Evolutionary conservation across 2,113 vertebrate species (phyloP), one percentile per base, ranked within the genome.

Genomic region (Sylvilagus bachmani): DNA sequence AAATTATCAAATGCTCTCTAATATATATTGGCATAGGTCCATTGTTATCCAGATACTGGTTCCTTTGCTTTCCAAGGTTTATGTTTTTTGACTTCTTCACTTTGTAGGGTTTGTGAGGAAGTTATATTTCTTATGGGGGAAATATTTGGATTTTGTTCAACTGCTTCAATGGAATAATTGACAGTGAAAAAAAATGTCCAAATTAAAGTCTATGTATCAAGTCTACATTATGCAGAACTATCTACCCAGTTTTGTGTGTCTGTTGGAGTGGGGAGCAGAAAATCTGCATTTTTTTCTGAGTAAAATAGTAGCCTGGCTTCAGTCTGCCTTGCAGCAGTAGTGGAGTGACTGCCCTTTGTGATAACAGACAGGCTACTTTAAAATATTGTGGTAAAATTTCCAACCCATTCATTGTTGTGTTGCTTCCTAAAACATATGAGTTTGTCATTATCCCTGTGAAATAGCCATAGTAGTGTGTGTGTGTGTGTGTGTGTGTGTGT

Each of bases 71-170:
- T 85, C 24, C n/a, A 3, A 51, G 44, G 22, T 1, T 0, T 61
- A 62, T 73, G 16, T 49, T 85, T 97, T 80, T 88, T 9, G 66
- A 64, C 64, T 83, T 49, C 49, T 88, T 73, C 71, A 24, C 17
- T 77, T 82, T 88, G 9, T 49, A 71, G 58, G 10, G 10, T 77
- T 86, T 11, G 83, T 16, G 36, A 24, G 31, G 16, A 96, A 79
- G 4, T 17, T 70, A 36, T 70, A 33, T 38, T 89, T 90, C 58
- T 95, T 49, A 64, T 31, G 11, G 14, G 19, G 25, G 6, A 0
- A 73, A 64, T 67, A 53, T 31, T 38, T 67, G 67, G 51, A 44
- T 53, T 64, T 74, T 64, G 70, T 89, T 10, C 11, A 75, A 44
- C 9, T 95, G n/a, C 6, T 2, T 91, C 36, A 74, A 6, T 74